Base-by-base conservation (phyloP, 2,797 vertebrate genomes). In the Psittacula echo region DNA sequence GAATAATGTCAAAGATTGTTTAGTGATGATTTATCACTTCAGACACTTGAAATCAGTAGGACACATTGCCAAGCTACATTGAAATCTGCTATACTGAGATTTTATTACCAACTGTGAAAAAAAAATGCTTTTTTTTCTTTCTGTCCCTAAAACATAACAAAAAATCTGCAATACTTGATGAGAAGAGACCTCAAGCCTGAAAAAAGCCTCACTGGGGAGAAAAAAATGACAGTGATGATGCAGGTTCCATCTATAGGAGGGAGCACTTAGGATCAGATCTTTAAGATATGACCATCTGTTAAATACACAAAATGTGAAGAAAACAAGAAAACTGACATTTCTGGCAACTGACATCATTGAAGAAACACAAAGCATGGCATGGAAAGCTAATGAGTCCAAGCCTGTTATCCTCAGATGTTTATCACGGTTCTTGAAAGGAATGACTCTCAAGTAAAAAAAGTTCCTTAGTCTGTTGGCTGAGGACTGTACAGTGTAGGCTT, bases 241-340 rank as follows among this genome's bases (percentile, higher is more conserved):
- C 47, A 79, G 67, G 20, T 70, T 82, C 73, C 1, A 3, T 67
- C 47, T 88, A 42, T 12, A 42, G 51, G 30, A 86, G 34, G 34
- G n/a, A 92, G 41, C 15, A 37, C 60, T 77, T 78, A 56, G 27
- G 51, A 93, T 58, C 22, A 81, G 65, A 48, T 84, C 11, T 81
- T 84, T 86, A 91, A 88, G 65, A 76, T 45, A 20, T 60, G 42
- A 58, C 56, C 66, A 70, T 88, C 58, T 88, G 50, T 73, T 90
- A 92, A 85, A 93, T 18, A 84, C 18, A 67, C 15, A 77, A 65
- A 64, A 94, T 24, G 17, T 73, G 68, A 88, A 16, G 51, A 82
- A 90, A 94, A 75, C 19, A 87, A 73, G 41, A 86, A 86, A 85
- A 73, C 13, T 44, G 53, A 67, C 9, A 61, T 84, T 94, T 93